Evolutionary conservation across 2,797 vertebrate species (phyloP).

Genomic region (Cirrhinus molitorella): DNA sequence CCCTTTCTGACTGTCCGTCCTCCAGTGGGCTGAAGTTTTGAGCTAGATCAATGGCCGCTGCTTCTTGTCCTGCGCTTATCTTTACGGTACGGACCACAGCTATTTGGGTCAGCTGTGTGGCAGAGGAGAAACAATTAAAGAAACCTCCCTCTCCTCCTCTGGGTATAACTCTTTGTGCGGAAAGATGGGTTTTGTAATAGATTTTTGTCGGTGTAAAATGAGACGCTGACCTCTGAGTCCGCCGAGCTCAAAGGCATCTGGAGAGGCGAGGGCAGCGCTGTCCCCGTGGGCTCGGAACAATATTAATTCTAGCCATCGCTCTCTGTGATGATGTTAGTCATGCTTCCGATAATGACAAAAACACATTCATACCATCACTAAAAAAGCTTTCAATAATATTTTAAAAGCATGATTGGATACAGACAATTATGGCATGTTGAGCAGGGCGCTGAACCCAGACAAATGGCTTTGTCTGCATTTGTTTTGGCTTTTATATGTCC

Average conservation of each 20-base stretch:
- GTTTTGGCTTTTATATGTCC: slow-evolving; percentile 19
- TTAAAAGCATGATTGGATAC: slow-evolving; percentile 67
- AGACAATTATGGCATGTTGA: slow-evolving; percentile 64
- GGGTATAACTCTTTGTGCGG: slow-evolving; percentile 73
- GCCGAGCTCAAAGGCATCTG: slow-evolving; percentile 74
- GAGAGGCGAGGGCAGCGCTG: slow-evolving; percentile 63
- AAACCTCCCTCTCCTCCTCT: slow-evolving; percentile 67
- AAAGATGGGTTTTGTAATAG: slow-evolving; percentile 83
- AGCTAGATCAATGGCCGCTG: slow-evolving; percentile 66
- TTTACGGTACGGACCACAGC: slow-evolving; percentile 64
- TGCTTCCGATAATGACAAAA: slow-evolving; percentile 62
- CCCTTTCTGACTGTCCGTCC: slow-evolving; percentile 35
- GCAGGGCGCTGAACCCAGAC: slow-evolving; percentile 18
- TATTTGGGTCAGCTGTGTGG: slow-evolving; percentile 70
- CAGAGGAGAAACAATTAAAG: slow-evolving; percentile 83
- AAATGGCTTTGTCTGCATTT: slow-evolving; percentile 35
- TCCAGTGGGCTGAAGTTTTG: slow-evolving; percentile 49
- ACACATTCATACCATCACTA: slow-evolving; percentile 59
- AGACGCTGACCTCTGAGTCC: slow-evolving; percentile 80
- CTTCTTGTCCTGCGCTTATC: slow-evolving; percentile 62
- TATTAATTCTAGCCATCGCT: slow-evolving; percentile 78
- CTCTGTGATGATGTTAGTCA: slow-evolving; percentile 68
- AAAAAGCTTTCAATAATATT: slow-evolving; percentile 66
- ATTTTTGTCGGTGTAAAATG: slow-evolving; percentile 84
- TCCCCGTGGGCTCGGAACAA: slow-evolving; percentile 73